Percentiles rank a stretch among this genome's conserved stretches.
Evolutionary conservation across 64 coral and sea anemone genomes (phyloP).

Genomic region (Stylophora pistillata): DNA sequence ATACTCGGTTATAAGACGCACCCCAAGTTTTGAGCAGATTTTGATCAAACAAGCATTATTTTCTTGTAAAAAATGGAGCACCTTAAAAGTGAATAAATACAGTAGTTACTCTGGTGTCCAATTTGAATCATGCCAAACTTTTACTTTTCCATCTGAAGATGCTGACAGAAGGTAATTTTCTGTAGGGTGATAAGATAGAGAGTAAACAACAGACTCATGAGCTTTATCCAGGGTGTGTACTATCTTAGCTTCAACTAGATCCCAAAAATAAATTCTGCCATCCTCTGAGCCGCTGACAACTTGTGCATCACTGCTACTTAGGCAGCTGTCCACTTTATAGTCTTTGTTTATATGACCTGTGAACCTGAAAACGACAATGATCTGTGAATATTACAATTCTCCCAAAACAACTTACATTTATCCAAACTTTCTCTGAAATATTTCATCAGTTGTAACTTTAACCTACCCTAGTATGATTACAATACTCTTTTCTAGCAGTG

Average conservation of each 20-base stretch:
- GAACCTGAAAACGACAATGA: constrained; percentile 50
- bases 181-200: constrained; percentile 83
- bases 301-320: constrained; percentile 82
- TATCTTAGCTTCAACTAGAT: constrained; percentile 88
- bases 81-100: neutral
- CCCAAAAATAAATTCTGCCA: constrained; percentile 90
- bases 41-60: too few relatives aligned
- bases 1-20: too few relatives aligned
- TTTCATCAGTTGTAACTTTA: too few relatives aligned
- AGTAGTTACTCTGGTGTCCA: constrained; percentile 33
- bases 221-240: constrained; percentile 74
- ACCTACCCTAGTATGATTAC: too few relatives aligned
- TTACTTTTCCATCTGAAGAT: constrained; percentile 92
- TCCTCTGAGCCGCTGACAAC: constrained; percentile 91
- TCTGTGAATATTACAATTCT: too few relatives aligned
- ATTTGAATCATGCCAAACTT: constrained; percentile 84
- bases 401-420: too few relatives aligned
- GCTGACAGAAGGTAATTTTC: constrained; percentile 75
- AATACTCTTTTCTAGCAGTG: too few relatives aligned
- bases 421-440: too few relatives aligned
- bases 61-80: neutral
- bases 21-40: too few relatives aligned
- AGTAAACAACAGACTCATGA: constrained; percentile 69
- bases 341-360: constrained; percentile 93
- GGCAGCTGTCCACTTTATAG: constrained; percentile 94